These are phyloP conservation scores for Aphidius ervi DNA, from an alignment of 1,140 invertebrate genomes.

Conservation along the genomic window DNA sequence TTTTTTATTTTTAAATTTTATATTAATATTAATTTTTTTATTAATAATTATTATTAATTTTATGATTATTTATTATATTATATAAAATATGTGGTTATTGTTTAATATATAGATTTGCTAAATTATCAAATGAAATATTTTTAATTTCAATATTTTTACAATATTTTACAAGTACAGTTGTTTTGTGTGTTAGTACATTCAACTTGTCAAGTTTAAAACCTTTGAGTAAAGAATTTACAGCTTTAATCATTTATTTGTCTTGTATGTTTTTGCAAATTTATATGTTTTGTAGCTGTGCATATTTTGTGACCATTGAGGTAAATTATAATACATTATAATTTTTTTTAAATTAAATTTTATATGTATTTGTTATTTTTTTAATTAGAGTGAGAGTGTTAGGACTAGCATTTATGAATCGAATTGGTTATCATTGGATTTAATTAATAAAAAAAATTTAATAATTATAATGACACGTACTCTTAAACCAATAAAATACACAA, in stretches of 20 bases:
- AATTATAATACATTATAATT: not conserved
- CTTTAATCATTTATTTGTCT: not conserved
- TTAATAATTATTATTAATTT: too few relatives aligned
- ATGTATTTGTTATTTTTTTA: too few relatives aligned
- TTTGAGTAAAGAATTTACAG: slow-evolving; percentile 3
- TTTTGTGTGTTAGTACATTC: slow-evolving; percentile 7
- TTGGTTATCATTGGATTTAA: not conserved
- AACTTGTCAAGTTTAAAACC: not conserved
- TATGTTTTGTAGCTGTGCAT: not conserved
- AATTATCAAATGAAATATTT: slow-evolving; percentile 7
- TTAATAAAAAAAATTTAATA: not conserved
- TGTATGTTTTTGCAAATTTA: slow-evolving; percentile 6
- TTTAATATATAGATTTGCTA: slow-evolving; percentile 3
- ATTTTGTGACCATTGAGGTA: slow-evolving; percentile 2
- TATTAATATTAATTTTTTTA: too few relatives aligned
- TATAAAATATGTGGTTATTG: not conserved
- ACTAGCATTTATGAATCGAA: not conserved
- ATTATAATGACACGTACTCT: slow-evolving; percentile 1
- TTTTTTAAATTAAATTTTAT: too few relatives aligned
- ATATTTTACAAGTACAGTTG: not conserved
- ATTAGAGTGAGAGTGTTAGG: not conserved
- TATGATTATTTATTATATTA: too few relatives aligned
- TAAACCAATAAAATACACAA: not conserved
- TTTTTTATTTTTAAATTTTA: too few relatives aligned
- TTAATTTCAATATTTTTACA: slow-evolving; percentile 6